Conservation (phyloP, 2,113 vertebrate species). For the Gorsachius goisagi region DNA sequence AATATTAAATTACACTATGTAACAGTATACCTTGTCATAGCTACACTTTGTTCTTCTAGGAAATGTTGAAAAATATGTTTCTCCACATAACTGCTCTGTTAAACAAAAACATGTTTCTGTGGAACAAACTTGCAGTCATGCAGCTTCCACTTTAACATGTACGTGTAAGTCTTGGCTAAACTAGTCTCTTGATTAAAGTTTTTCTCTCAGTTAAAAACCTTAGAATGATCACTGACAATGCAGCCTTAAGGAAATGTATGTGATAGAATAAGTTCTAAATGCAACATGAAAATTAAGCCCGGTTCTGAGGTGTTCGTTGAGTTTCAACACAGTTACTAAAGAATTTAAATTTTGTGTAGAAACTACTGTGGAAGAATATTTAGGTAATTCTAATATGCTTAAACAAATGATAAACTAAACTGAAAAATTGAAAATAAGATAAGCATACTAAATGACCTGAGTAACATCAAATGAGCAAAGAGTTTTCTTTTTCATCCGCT, state of each 20-base stretch:
- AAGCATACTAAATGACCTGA: not conserved
- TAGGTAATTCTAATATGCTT: not conserved
- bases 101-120: not conserved
- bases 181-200: not conserved
- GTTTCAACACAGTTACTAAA: not conserved
- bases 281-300: not conserved
- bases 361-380: not conserved
- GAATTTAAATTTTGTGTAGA: not conserved
- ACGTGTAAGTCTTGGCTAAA: not conserved
- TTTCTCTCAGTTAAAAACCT: not conserved
- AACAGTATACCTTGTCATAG: not conserved
- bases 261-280: not conserved
- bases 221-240: not conserved
- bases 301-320: not conserved
- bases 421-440: not conserved
- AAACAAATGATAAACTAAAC: not conserved
- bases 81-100: accelerated
- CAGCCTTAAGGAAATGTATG: not conserved
- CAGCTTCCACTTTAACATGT: not conserved
- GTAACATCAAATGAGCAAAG: not conserved
- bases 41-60: not conserved
- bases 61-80: not conserved
- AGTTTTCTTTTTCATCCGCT: not conserved
- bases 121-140: not conserved
- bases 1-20: not conserved